Conservation (phyloP, 2,113 vertebrate genomes). For the Dipodomys ordii region DNA sequence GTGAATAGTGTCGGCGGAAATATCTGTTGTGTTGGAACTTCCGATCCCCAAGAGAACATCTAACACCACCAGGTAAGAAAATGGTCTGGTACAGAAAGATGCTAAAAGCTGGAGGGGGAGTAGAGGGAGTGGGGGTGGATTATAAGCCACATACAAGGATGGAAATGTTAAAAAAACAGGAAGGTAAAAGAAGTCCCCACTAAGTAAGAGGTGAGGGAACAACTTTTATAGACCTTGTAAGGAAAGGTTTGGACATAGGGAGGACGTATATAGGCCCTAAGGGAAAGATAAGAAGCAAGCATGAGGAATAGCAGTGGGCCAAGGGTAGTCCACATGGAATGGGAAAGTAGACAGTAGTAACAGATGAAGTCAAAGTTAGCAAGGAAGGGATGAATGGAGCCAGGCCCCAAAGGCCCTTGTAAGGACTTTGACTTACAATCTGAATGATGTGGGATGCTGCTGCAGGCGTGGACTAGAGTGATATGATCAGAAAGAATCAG, state of each 20-base stretch:
- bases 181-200: background rate
- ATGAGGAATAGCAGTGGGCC: background rate
- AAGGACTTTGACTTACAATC: background rate
- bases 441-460: background rate
- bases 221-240: background rate
- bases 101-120: background rate
- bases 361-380: background rate
- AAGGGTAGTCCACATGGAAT: background rate
- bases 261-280: background rate
- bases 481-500: background rate
- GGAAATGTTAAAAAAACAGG: background rate
- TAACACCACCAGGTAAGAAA: background rate
- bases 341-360: background rate
- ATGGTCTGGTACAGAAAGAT: background rate
- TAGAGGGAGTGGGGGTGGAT: background rate
- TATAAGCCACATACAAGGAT: background rate
- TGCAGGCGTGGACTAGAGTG: background rate
- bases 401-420: background rate
- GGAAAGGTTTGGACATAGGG: background rate
- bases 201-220: background rate
- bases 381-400: rapidly evolving
- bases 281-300: rapidly evolving
- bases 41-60: background rate
- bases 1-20: background rate
- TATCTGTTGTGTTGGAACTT: background rate